Evolutionary conservation across 2,113 vertebrate species (phyloP), one percentile per base, ranked within the genome.

Genomic region (Protobothrops mucrosquamatus): DNA sequence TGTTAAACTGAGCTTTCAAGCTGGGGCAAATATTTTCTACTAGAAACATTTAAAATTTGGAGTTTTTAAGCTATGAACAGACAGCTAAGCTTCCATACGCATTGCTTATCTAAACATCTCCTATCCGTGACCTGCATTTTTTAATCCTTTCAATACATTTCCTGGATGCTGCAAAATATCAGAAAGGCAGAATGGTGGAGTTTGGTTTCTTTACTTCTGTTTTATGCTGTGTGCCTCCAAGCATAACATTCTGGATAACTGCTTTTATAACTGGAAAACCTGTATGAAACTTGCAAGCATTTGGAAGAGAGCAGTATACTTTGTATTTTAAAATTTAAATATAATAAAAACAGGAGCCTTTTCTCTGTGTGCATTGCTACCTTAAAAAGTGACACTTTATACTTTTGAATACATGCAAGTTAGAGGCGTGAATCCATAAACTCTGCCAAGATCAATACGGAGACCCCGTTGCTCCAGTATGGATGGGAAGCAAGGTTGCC

Each of bases 301-400:
- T 56, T 91, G 20, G 52, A 81, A 91, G 91, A 74, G 12, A 34
- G n/a, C 64, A 74, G 14, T 34, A 74, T 74, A 92, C 1, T 94
- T 92, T 90, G 34, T 81, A 92, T 87, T 34, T 26, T 14, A 54
- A 54, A 23, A 88, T 91, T 85, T 74, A 23, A n/a, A 92, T 4
- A 20, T 93, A 94, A 93, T 94, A 95, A 93, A 89, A 64, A 34
- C 87, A 93, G 95, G 59, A 8, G 74, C 52, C 93, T 5, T 91
- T 91, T 91, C 93, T 94, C 89, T 94, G 43, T 85, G 57, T 87
- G 87, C 94, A 90, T 93, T 64, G 26, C 14, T 90, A 90, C 20
- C 6, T 94, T n/a, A 0, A 10, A 86, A 91, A 55, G 0, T 20
- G 69, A 39, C 46, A 85, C 12, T 23, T 54, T 1, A 59, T 94